Conservation (phyloP, 2,888 invertebrate species). For the Acholoe squamosa region DNA sequence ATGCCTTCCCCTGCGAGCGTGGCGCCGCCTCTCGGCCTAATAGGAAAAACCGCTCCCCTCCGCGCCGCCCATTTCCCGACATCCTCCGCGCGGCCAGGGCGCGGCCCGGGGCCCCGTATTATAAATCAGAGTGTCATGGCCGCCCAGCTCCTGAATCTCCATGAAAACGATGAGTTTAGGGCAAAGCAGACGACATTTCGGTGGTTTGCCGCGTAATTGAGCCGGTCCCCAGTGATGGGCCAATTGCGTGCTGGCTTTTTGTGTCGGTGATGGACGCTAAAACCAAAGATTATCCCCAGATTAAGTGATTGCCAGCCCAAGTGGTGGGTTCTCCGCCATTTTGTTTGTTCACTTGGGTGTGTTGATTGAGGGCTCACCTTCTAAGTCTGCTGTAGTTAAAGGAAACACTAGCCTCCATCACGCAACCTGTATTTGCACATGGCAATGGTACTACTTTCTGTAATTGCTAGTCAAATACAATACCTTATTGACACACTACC, state of each 20-base stretch:
- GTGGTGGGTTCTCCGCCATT: conserved; percentile 17
- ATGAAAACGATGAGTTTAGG: neutral
- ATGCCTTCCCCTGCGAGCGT: conserved; percentile 31
- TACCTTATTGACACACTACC: too few species aligned
- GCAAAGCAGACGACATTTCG: neutral
- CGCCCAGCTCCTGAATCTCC: neutral
- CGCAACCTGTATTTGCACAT: too few species aligned
- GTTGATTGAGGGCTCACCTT: neutral
- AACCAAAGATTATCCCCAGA: conserved; percentile 53
- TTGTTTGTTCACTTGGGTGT: neutral
- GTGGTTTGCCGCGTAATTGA: neutral
- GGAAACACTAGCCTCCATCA: too few species aligned
- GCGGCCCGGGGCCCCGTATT: conserved; percentile 23
- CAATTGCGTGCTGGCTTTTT: conserved; percentile 39
- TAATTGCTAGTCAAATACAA: too few species aligned
- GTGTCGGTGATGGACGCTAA: conserved; percentile 45
- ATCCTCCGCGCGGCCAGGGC: neutral
- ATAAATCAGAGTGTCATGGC: conserved; percentile 45
- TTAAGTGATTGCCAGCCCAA: conserved; percentile 14
- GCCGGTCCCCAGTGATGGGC: conserved; percentile 22
- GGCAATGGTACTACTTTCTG: too few species aligned
- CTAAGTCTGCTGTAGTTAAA: too few species aligned
- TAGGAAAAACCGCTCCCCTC: neutral
- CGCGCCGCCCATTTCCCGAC: conserved; percentile 18
- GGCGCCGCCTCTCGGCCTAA: neutral